Evolutionary conservation across 2,797 vertebrate species (phyloP).

Genomic region (Poeciliopsis turneri): DNA sequence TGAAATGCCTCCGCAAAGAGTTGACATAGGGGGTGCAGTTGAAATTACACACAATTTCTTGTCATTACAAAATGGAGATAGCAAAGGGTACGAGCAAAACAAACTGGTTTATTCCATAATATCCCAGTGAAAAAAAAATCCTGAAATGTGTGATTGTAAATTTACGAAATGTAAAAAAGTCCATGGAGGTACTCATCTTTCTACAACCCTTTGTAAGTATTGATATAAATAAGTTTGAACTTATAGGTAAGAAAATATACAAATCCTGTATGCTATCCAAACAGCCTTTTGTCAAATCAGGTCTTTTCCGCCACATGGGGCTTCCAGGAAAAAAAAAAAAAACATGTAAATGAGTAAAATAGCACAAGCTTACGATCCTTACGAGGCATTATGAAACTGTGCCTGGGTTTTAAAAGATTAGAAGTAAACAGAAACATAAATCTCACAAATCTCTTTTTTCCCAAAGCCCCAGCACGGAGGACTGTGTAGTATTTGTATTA

Average conservation of each 20-base stretch:
- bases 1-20: background rate
- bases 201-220: background rate
- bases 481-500: conserved; percentile 57
- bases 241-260: conserved; percentile 22
- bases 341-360: conserved; percentile 40
- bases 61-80: background rate
- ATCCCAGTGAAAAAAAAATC: background rate
- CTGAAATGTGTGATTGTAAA: background rate
- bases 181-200: background rate
- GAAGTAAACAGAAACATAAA: conserved; percentile 70
- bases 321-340: conserved; percentile 38
- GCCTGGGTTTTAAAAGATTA: conserved; percentile 68
- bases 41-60: background rate
- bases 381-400: conserved; percentile 67
- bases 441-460: conserved; percentile 61
- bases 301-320: conserved; percentile 2
- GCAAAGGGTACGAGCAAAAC: background rate
- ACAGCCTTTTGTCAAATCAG: conserved; percentile 37
- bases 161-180: background rate
- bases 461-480: conserved; percentile 56
- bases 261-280: conserved; percentile 5
- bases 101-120: background rate
- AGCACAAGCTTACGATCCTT: conserved; percentile 61
- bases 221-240: background rate
- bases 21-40: background rate